phyloP scores from a whole-genome alignment of 1,140 invertebrate genomes.

The Drosophila baimaii region DNA sequence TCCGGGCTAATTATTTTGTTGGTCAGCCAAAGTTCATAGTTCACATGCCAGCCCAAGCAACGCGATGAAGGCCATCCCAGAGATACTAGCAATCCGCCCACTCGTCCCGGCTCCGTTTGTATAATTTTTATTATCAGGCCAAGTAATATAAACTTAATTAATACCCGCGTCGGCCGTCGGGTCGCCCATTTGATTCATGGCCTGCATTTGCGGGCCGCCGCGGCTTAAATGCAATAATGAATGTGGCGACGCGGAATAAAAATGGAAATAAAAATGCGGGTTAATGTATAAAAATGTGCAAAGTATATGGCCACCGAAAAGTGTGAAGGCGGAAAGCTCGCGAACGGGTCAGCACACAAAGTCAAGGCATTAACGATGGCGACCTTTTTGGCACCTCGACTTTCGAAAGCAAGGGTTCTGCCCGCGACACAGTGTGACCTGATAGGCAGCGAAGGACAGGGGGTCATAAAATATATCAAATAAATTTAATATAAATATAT shows the following conservation, averaged over 20 bases:
- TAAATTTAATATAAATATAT: neutral
- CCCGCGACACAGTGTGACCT: too few relatives aligned
- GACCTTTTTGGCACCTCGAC: slow-evolving; percentile 33
- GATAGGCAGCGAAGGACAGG: too few relatives aligned
- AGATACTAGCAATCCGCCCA: slow-evolving; percentile 17
- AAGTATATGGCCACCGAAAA: slow-evolving; percentile 20
- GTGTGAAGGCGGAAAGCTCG: slow-evolving; percentile 35
- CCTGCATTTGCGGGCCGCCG: slow-evolving; percentile 58
- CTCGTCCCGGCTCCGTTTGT: slow-evolving; percentile 28
- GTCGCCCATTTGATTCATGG: slow-evolving; percentile 67
- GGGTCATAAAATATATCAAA: neutral
- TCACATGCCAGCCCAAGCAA: slow-evolving; percentile 59
- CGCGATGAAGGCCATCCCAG: neutral
- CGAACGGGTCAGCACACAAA: slow-evolving; percentile 16
- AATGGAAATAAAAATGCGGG: slow-evolving; percentile 16
- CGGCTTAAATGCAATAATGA: slow-evolving; percentile 70
- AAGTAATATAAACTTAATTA: slow-evolving; percentile 81
- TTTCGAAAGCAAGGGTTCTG: too few relatives aligned
- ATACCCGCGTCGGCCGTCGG: slow-evolving; percentile 43
- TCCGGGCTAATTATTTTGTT: slow-evolving; percentile 80
- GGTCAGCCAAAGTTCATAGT: slow-evolving; percentile 79
- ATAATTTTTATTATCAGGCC: slow-evolving; percentile 75
- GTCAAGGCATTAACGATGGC: slow-evolving; percentile 36
- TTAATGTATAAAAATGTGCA: slow-evolving; percentile 20
- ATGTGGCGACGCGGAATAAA: slow-evolving; percentile 43